phyloP scores from a whole-genome alignment of 2,888 invertebrate species.

The Sipha maydis region DNA sequence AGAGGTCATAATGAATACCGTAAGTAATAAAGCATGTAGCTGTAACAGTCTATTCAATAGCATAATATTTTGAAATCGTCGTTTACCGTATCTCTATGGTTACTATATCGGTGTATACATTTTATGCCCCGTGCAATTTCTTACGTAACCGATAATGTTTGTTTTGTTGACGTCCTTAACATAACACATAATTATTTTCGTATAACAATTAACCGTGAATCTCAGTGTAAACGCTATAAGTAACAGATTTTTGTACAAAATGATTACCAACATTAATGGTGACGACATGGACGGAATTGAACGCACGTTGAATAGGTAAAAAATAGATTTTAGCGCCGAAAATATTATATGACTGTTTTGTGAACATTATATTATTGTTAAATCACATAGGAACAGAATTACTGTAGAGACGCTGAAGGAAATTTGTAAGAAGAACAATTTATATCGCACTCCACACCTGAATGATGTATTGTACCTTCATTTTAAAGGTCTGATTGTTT shows the following conservation, averaged over 20 bases:
- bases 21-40: neutral
- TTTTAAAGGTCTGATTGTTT: constrained; percentile 77
- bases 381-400: constrained; percentile 72
- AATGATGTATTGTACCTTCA: constrained; percentile 95
- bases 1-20: neutral
- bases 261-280: neutral
- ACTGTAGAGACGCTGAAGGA: constrained; percentile 83
- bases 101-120: neutral
- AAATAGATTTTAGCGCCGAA: neutral
- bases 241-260: neutral
- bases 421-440: constrained; percentile 84
- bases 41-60: neutral
- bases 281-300: neutral
- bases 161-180: neutral
- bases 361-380: neutral
- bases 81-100: neutral
- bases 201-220: too few relatives aligned
- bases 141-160: neutral
- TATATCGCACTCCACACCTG: constrained; percentile 87
- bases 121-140: neutral
- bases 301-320: neutral
- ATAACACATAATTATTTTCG: neutral
- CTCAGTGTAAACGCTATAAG: neutral
- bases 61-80: neutral
- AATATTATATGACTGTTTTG: too few relatives aligned